These are phyloP conservation scores for Cancer borealis DNA, from an alignment of 2,888 invertebrate genomes.

Conservation along the genomic window DNA sequence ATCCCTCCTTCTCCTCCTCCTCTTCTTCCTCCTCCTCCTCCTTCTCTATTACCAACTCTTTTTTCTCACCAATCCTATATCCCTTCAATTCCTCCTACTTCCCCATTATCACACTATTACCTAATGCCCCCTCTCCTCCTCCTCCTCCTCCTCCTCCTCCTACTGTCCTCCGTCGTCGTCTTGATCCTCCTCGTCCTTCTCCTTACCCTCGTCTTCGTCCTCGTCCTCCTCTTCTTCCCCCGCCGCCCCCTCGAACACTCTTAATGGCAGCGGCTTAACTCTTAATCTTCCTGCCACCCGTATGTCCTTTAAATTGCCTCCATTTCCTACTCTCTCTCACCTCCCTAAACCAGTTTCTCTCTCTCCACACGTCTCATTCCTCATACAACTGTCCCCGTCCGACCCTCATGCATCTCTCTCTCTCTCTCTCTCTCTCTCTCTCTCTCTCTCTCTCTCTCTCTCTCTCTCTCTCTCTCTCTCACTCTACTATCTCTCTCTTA, in stretches of 20 bases:
- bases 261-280: constrained; percentile 4
- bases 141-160: not conserved
- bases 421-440: not conserved
- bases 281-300: constrained; percentile 20
- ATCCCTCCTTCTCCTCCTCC: not conserved
- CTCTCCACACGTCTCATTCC: not conserved
- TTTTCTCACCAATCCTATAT: not conserved
- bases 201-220: not conserved
- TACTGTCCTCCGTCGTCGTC: not conserved
- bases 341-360: not conserved
- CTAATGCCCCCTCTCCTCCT: not conserved
- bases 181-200: not conserved
- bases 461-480: not conserved
- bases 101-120: not conserved
- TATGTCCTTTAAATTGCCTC: constrained; percentile 12
- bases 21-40: not conserved
- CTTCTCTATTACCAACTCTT: not conserved
- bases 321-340: not conserved
- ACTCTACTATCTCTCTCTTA: not conserved
- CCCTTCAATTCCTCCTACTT: not conserved
- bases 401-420: not conserved
- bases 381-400: not conserved
- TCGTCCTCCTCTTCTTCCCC: too few species aligned
- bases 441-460: too few species aligned
- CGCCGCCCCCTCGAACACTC: not conserved